Percentiles rank a stretch among this genome's conserved stretches.
Evolutionary conservation across 1,140 invertebrate genomes (phyloP).

Genomic region (Heliothis subflexa): DNA sequence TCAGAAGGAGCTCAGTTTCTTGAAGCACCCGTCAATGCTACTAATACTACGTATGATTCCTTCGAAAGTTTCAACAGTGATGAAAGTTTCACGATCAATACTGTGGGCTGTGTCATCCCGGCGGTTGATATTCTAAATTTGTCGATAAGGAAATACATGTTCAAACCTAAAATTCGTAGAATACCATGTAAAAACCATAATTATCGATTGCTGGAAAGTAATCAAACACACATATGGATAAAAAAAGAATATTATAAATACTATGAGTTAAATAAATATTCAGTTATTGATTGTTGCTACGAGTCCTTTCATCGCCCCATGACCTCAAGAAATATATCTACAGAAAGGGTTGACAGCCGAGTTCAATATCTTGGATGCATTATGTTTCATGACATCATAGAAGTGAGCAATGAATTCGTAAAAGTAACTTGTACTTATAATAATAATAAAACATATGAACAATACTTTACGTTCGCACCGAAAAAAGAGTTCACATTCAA

Average conservation of each 20-base stretch:
- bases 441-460: slow-evolving; percentile 86
- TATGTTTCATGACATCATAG: slow-evolving; percentile 72
- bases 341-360: neutral
- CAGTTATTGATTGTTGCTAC: slow-evolving; percentile 22
- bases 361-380: slow-evolving; percentile 59
- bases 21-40: neutral
- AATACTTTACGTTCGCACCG: slow-evolving; percentile 78
- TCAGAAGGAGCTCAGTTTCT: neutral
- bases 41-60: neutral
- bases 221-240: slow-evolving; percentile 22
- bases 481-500: slow-evolving; percentile 10
- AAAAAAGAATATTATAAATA: neutral
- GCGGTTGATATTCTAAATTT: neutral
- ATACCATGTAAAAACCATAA: neutral
- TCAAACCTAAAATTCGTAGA: neutral
- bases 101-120: slow-evolving; percentile 14
- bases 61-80: neutral
- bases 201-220: neutral
- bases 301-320: neutral
- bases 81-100: slow-evolving; percentile 17
- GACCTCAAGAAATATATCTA: neutral
- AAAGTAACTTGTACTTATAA: slow-evolving; percentile 86
- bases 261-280: neutral
- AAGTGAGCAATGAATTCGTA: slow-evolving; percentile 87
- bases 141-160: neutral